Percentiles rank a stretch among this genome's conserved stretches.
Evolutionary conservation across 2,888 invertebrate genomes (phyloP).

Genomic region (Cosmopolites sordidus): DNA sequence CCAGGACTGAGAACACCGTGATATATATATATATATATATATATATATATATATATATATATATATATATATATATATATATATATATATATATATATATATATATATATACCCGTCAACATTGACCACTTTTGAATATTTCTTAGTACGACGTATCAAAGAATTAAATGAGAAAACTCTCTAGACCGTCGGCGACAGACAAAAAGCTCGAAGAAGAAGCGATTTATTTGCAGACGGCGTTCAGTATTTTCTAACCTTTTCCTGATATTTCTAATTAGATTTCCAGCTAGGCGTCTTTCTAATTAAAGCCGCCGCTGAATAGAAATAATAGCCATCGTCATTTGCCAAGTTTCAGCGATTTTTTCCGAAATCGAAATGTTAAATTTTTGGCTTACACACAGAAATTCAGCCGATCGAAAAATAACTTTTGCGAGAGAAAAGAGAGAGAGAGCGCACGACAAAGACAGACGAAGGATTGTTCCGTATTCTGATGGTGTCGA

Average conservation of each 20-base stretch:
- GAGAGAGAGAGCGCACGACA: neutral
- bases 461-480: neutral
- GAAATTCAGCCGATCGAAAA: slow-evolving; percentile 32
- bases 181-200: no score
- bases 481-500: neutral
- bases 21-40: no score
- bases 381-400: slow-evolving; percentile 46
- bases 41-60: no score
- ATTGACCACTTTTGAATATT: no score
- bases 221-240: slow-evolving; percentile 6
- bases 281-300: slow-evolving; percentile 28
- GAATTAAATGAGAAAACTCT: no score
- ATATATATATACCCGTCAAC: no score
- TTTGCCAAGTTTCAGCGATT: slow-evolving; percentile 35
- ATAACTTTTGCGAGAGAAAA: slow-evolving; percentile 16
- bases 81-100: no score
- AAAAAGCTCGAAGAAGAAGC: no score
- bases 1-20: no score
- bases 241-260: slow-evolving; percentile 28
- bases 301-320: slow-evolving; percentile 26
- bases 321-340: slow-evolving; percentile 27
- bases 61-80: no score
- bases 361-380: slow-evolving; percentile 48
- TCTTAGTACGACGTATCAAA: no score
- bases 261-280: slow-evolving; percentile 30